phyloP scores from a whole-genome alignment of 2,113 vertebrate genomes.

The Oncorhynchus gorbuscha region DNA sequence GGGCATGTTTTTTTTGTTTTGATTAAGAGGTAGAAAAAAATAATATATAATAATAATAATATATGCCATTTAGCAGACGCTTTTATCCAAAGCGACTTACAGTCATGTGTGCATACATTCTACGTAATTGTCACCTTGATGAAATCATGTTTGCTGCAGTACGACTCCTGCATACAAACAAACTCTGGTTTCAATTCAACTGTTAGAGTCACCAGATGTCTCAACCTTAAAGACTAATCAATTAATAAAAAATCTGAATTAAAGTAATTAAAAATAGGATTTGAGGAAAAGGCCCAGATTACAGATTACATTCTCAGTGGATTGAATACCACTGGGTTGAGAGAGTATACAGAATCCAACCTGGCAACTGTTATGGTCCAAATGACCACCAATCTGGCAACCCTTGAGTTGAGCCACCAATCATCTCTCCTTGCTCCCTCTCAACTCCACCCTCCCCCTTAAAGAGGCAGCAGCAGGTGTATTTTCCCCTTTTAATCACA shows the following conservation, averaged over 20 bases:
- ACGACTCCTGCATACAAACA: slow-evolving; percentile 19
- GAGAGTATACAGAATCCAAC: no score
- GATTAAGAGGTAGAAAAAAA: slow-evolving; percentile 40
- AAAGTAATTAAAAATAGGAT: slow-evolving; percentile 43
- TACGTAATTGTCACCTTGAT: slow-evolving; percentile 35
- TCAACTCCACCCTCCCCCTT: slow-evolving; percentile 11
- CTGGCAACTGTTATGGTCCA: no score
- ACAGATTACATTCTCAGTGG: no score
- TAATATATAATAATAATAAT: no score
- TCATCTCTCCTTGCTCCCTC: neutral
- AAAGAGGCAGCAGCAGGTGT: no score
- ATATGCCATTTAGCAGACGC: no score
- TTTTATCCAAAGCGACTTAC: no score
- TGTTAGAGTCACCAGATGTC: slow-evolving; percentile 13
- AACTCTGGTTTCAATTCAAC: slow-evolving; percentile 61
- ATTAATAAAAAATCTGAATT: slow-evolving; percentile 40
- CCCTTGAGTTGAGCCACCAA: neutral
- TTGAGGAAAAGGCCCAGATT: neutral
- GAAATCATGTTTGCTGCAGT: slow-evolving; percentile 40
- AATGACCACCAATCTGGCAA: no score
- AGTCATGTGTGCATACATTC: no score
- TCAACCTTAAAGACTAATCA: slow-evolving; percentile 50
- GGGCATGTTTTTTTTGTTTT: neutral
- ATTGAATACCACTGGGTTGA: no score
- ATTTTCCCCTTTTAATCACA: neutral